Evolutionary conservation across 2,888 invertebrate genomes (phyloP).

Genomic region (Pilophorus perplexus): DNA sequence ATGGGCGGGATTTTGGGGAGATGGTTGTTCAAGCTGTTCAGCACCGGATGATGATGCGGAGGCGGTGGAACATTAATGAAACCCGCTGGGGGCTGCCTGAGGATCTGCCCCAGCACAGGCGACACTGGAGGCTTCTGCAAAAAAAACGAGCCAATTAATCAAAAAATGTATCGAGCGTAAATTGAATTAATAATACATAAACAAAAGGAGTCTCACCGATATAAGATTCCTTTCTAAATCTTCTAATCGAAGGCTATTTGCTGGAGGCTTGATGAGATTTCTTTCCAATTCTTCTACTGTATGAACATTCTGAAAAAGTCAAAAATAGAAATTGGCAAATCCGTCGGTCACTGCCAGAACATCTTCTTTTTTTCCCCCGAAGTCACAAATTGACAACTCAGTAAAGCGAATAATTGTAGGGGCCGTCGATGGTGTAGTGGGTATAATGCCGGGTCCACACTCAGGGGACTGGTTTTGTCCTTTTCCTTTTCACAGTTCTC

Average conservation of each 20-base stretch:
- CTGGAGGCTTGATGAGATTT: constrained; percentile 58
- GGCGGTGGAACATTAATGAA: constrained; percentile 29
- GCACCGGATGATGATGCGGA: constrained; percentile 38
- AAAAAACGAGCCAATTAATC: constrained; percentile 6
- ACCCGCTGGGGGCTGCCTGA: constrained; percentile 26
- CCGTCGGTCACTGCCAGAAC: too few species aligned
- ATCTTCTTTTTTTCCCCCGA: too few species aligned
- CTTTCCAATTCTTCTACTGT: constrained; percentile 73
- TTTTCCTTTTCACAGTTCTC: too few species aligned
- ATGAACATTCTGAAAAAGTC: constrained; percentile 61
- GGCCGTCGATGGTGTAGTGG: too few species aligned
- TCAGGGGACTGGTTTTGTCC: too few species aligned
- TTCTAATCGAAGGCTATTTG: constrained; percentile 44
- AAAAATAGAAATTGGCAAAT: too few species aligned
- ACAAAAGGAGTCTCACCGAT: too few species aligned
- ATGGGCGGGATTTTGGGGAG: constrained; percentile 40
- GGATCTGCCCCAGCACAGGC: constrained; percentile 21
- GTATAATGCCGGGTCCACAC: too few species aligned
- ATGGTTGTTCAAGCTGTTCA: constrained; percentile 40
- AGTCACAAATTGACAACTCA: too few species aligned
- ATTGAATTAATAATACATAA: too few species aligned
- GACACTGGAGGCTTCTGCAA: constrained; percentile 26
- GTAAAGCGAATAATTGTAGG: too few species aligned
- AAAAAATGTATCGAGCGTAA: neutral
- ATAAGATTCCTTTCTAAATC: constrained; percentile 46